Conservation (phyloP, 2,113 vertebrate genomes). For the Daboia siamensis region DNA sequence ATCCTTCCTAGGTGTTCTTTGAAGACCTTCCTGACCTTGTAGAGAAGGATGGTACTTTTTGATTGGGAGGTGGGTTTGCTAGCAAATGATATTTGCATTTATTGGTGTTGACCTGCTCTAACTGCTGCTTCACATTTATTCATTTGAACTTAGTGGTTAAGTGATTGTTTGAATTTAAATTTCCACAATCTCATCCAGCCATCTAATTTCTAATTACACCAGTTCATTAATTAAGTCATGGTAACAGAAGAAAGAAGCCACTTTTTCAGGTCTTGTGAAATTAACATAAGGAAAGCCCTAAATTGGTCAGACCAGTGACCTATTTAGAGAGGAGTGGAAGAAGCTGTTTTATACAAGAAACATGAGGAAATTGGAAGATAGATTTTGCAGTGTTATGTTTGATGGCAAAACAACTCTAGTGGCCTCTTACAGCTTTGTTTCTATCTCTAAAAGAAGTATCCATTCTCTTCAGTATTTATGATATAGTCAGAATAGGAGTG, state of each 20-base stretch:
- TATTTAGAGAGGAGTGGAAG: background rate
- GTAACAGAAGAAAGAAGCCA: background rate
- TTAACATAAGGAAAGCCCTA: background rate
- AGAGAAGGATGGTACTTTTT: background rate
- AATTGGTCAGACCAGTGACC: background rate
- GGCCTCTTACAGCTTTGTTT: background rate
- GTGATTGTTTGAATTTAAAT: background rate
- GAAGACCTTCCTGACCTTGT: background rate
- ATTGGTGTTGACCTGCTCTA: background rate
- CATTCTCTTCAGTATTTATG: background rate
- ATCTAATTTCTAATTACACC: background rate
- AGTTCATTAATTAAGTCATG: background rate
- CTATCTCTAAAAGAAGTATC: background rate
- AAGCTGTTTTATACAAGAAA: background rate
- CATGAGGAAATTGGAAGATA: background rate
- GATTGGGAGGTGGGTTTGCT: background rate
- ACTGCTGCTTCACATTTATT: background rate
- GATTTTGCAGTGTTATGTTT: background rate
- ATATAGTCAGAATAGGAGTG: background rate
- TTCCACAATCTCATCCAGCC: background rate
- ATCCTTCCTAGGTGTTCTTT: background rate
- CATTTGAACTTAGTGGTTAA: background rate
- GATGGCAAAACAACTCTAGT: background rate
- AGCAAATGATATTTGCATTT: background rate
- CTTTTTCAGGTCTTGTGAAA: background rate